A percentile compares a stretch with the other conserved stretches of the same genome.
Conservation (phyloP, 2,797 vertebrate species). For the Microhierax caerulescens region DNA sequence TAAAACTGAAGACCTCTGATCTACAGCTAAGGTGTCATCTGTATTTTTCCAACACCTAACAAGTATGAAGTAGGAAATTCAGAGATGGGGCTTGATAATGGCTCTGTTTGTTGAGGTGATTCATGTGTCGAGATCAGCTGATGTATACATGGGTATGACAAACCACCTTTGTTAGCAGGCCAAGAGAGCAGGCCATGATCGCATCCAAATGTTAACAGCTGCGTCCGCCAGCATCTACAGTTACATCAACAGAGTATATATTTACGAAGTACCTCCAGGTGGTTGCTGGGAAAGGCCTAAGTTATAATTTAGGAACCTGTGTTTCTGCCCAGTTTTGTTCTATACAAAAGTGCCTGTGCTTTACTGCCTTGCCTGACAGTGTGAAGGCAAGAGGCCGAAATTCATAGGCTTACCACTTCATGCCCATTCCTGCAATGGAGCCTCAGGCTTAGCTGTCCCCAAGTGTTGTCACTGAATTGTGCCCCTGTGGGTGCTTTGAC, state of each 20-base stretch:
- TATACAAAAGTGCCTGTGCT: neutral
- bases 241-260: neutral
- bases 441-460: neutral
- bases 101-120: neutral
- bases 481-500: neutral
- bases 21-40: neutral
- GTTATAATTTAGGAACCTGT: neutral
- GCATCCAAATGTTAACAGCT: neutral
- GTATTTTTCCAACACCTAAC: neutral
- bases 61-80: neutral
- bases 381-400: neutral
- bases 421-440: neutral
- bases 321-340: neutral
- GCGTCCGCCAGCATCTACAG: neutral
- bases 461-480: neutral
- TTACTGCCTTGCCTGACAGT: neutral
- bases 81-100: neutral
- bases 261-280: neutral
- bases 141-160: neutral
- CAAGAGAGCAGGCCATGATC: neutral
- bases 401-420: neutral
- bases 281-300: neutral
- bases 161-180: neutral
- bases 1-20: neutral
- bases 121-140: neutral